Percentiles rank a stretch among this genome's conserved stretches.
These are phyloP conservation scores for Arrhopalites spinosus DNA, from an alignment of 2,888 invertebrate species.

Conservation along the genomic window DNA sequence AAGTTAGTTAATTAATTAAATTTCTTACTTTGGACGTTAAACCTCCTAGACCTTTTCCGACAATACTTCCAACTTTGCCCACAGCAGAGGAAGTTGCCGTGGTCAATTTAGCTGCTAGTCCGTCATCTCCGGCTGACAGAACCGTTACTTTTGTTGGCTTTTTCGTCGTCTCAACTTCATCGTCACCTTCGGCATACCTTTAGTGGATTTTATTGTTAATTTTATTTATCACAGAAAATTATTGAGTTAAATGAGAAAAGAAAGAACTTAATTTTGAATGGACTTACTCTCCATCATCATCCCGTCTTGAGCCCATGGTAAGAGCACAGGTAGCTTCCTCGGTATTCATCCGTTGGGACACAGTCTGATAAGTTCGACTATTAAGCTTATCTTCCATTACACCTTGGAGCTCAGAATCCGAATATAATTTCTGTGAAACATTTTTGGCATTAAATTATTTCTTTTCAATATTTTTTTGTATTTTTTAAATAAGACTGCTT, in stretches of 20 bases:
- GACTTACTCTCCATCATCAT: constrained; percentile 50
- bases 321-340: constrained; percentile 93
- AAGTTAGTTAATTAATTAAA: no score
- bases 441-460: neutral
- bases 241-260: no score
- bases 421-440: constrained; percentile 86
- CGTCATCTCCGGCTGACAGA: constrained; percentile 69
- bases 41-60: constrained; percentile 88
- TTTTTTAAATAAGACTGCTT: neutral
- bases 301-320: constrained; percentile 60
- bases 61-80: constrained; percentile 85
- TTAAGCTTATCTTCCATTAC: constrained; percentile 97
- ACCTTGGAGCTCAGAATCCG: constrained; percentile 98
- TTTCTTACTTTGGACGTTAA: constrained; percentile 74
- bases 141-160: constrained; percentile 65
- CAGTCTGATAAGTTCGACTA: constrained; percentile 91
- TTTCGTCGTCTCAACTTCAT: constrained; percentile 61
- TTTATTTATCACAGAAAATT: no score
- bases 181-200: constrained; percentile 63
- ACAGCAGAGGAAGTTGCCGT: constrained; percentile 84
- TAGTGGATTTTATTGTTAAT: neutral
- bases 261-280: neutral
- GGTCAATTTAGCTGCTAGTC: constrained; percentile 73
- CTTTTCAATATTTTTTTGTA: neutral
- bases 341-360: constrained; percentile 92